These are phyloP conservation scores for Galerucella calmariensis DNA, from an alignment of 2,888 invertebrate species.

Conservation along the genomic window DNA sequence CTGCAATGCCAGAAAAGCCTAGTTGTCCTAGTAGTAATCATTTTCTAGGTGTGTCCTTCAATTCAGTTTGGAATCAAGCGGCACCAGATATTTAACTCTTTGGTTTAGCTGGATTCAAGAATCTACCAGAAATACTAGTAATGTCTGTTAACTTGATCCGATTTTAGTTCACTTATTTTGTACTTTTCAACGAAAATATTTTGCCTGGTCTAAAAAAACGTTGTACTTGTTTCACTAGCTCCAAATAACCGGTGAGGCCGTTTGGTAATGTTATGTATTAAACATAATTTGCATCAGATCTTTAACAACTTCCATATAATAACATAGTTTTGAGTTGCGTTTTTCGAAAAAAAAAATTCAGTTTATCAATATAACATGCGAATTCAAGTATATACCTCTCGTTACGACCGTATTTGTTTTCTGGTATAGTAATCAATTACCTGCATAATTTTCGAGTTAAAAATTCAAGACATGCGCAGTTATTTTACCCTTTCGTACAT, in stretches of 20 bases:
- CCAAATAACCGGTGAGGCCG: slow-evolving; percentile 41
- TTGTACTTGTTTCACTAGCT: slow-evolving; percentile 42
- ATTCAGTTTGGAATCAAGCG: too few species aligned
- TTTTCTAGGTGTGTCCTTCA: too few species aligned
- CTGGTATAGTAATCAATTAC: slow-evolving; percentile 43
- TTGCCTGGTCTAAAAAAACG: slow-evolving; percentile 38
- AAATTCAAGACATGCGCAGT: slow-evolving; percentile 40
- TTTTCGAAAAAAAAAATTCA: slow-evolving; percentile 41
- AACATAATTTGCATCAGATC: slow-evolving; percentile 48
- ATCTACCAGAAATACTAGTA: too few species aligned
- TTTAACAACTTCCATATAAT: slow-evolving; percentile 51
- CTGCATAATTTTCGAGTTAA: slow-evolving; percentile 41
- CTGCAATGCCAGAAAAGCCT: too few species aligned
- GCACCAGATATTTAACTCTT: too few species aligned
- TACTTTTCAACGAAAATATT: background rate
- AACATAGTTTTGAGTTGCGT: slow-evolving; percentile 45
- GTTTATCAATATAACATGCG: slow-evolving; percentile 43
- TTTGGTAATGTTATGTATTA: slow-evolving; percentile 48
- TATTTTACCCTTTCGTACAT: slow-evolving; percentile 10
- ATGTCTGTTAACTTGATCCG: too few species aligned
- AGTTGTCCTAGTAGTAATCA: too few species aligned
- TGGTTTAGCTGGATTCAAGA: too few species aligned
- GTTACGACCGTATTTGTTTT: slow-evolving; percentile 43
- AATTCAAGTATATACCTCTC: slow-evolving; percentile 34
- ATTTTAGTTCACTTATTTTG: background rate